Base-by-base conservation (phyloP, 1,140 invertebrate genomes). In the Carposina sasakii region DNA sequence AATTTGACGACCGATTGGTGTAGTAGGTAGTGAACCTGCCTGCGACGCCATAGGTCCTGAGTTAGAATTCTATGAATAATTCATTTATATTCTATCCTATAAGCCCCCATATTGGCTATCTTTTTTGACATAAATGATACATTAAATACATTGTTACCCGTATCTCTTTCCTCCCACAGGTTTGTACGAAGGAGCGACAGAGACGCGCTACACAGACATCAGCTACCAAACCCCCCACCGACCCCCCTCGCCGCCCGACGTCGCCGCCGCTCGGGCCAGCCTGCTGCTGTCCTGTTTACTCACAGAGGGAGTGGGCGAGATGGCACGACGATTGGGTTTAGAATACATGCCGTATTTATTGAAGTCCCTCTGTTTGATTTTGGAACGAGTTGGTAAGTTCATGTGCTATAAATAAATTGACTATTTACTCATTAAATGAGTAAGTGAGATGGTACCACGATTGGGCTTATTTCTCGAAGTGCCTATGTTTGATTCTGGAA, bases 401-500 rank as follows among this genome's bases (percentile, higher is more conserved):
- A 3, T 20, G 17, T 2, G 10, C 15, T 3, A 16, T 4, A 5
- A 5, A 19, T 16, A 19, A 6, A 19, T 15, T 3, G 5, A 6
- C 21, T 12, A 19, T 39, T 15, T 28, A 28, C 24, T 6, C 12
- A 12, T 6, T 28, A 6, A 28, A 28, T 6, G 12, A 28, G 24
- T 6, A 28, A 28, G 12, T 6, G 12, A 28, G 12, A 28, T 6
- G 24, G 24, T 28, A 28, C 24, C n/a, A n/a, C n/a, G n/a, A n/a
- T n/a, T n/a, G n/a, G 28, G 71, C 67, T 12, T 89, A 86, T 76
- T 60, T 92, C 36, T 55, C 92, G 15, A 88, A 89, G 60, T 89
- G 87, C 4, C 67, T 93, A n/a, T 92, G 90, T 56, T 60, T 89
- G n/a, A 61, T 91, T 15, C 76, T 91, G 45, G 91, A 92, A 81